phyloP scores from a whole-genome alignment of 1,140 invertebrate genomes.

The Chironomus striatipennis region DNA sequence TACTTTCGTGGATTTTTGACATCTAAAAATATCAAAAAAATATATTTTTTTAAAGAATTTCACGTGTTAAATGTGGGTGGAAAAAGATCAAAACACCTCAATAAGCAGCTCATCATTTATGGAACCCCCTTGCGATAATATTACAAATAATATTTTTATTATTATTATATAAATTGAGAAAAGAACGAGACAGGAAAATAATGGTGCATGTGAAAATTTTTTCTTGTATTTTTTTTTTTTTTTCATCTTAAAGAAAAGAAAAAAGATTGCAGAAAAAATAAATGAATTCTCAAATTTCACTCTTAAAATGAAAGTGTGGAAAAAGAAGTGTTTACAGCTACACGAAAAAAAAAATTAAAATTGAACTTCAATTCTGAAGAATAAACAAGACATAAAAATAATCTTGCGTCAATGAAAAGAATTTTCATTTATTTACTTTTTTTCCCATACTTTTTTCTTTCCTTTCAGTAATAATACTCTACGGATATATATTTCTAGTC shows the following conservation, averaged over 20 bases:
- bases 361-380: not conserved
- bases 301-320: too few species aligned
- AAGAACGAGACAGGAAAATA: too few species aligned
- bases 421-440: not conserved
- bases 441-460: not conserved
- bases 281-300: too few species aligned
- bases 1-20: not conserved
- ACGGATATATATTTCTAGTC: not conserved
- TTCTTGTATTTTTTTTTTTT: not conserved
- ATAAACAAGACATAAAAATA: not conserved
- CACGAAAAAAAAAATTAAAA: not conserved
- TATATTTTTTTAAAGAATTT: not conserved
- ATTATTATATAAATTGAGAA: too few species aligned
- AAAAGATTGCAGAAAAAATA: too few species aligned
- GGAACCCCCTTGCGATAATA: not conserved
- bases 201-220: too few species aligned
- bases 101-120: conserved; percentile 2
- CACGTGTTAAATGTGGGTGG: not conserved
- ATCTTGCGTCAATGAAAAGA: not conserved
- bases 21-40: not conserved
- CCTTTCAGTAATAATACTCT: not conserved
- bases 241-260: too few species aligned
- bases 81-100: not conserved
- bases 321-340: too few species aligned
- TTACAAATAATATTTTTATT: too few species aligned